A percentile compares a stretch with the other conserved stretches of the same genome.
phyloP scores from a whole-genome alignment of 2,113 vertebrate species.

The Columbina picui region DNA sequence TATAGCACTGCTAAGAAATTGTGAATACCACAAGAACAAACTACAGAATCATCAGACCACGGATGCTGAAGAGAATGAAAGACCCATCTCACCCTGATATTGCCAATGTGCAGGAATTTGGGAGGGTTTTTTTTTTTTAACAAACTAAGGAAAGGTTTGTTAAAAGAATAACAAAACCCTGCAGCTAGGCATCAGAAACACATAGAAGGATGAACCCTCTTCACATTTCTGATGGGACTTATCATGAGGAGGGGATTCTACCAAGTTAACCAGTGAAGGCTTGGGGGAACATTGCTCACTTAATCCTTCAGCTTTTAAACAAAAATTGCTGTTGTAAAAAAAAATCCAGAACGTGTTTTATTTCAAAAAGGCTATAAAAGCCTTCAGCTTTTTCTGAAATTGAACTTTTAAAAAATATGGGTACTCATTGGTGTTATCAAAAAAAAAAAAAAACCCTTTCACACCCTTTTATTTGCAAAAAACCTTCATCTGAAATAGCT shows the following conservation, averaged over 20 bases:
- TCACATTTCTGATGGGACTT: not conserved
- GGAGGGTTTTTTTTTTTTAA: not conserved
- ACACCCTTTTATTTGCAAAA: not conserved
- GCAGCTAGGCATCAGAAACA: not conserved
- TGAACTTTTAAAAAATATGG: not conserved
- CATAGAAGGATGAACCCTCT: accelerated
- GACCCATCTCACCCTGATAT: not conserved
- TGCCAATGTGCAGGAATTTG: not conserved
- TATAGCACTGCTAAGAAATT: not conserved
- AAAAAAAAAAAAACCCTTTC: not conserved
- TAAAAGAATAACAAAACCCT: not conserved
- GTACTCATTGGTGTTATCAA: not conserved
- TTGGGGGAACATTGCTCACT: not conserved
- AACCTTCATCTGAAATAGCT: not conserved
- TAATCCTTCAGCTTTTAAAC: not conserved
- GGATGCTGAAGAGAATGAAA: not conserved
- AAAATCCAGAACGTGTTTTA: not conserved
- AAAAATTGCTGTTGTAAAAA: not conserved
- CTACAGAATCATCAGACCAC: not conserved
- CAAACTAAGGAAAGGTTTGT: not conserved
- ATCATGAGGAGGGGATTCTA: not conserved
- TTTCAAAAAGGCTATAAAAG: not conserved
- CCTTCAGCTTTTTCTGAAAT: not conserved
- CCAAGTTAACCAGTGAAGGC: not conserved
- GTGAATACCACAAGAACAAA: not conserved